Percentiles rank a stretch among this genome's conserved stretches.
phyloP scores from a whole-genome alignment of 2,113 vertebrate genomes.

The Corythoichthys intestinalis region DNA sequence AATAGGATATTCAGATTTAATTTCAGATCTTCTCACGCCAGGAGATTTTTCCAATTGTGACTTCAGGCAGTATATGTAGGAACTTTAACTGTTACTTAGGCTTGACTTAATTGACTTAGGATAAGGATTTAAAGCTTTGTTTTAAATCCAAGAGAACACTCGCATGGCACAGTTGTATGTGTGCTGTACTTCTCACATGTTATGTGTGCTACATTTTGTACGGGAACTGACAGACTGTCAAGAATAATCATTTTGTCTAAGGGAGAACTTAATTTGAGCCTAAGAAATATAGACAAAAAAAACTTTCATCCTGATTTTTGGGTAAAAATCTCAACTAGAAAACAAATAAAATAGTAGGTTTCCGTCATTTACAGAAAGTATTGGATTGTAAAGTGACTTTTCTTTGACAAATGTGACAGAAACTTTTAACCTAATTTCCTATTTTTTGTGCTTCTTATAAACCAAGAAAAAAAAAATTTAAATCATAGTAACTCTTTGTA shows the following conservation, averaged over 20 bases:
- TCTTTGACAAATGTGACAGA: too few species aligned
- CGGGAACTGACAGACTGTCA: constrained; percentile 11
- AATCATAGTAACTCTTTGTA: too few species aligned
- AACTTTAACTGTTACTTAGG: constrained; percentile 28
- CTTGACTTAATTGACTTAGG: constrained; percentile 47
- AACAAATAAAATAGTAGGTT: too few species aligned
- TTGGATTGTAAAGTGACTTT: too few species aligned
- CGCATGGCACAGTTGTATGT: neutral
- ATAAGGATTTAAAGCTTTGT: constrained; percentile 44
- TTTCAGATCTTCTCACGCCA: neutral
- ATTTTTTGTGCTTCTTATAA: too few species aligned
- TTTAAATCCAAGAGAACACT: constrained; percentile 20
- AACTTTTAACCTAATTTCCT: too few species aligned
- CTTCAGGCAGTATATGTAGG: constrained; percentile 54
- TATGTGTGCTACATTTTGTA: neutral
- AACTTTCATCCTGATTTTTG: too few species aligned
- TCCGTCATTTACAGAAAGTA: too few species aligned
- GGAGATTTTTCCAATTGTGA: neutral
- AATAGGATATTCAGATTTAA: too few species aligned
- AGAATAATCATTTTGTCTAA: constrained; percentile 44
- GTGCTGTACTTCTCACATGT: neutral
- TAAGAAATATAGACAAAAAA: neutral
- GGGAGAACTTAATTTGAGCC: neutral
- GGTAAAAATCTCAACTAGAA: too few species aligned
- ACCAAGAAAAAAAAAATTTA: too few species aligned